Evolutionary conservation across 2,113 vertebrate genomes (phyloP), one percentile per base, ranked within the genome.

Genomic region (Chloropsis hardwickii): DNA sequence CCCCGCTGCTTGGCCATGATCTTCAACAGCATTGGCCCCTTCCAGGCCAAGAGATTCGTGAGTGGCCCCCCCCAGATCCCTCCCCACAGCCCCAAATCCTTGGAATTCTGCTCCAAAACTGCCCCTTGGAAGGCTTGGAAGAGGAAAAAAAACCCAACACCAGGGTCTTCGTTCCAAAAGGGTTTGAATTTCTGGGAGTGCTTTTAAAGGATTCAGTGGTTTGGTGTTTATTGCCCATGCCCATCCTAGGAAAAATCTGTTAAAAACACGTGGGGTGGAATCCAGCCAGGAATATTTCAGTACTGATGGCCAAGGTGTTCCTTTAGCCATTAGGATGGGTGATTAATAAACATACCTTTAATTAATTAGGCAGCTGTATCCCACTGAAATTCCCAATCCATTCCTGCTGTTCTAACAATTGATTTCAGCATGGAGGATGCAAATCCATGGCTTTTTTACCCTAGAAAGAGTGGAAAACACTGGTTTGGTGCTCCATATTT

Each of bases 1-100:
- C 99, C 99, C 5, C 99, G 99, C 4, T 99, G 98, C 44, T 96
- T 99, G 28, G 98, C 99, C 95, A 99, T 99, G 99, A 98, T 99
- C 80, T 99, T 99, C 86, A 99, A 99, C 97, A 99, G 98, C 86
- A 98, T 99, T 21, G 98, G 98, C 15, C 97, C 98, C 0, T 99
- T 98, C 94, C 99, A 99, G 97, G 99, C 99, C 72, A 99, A 99
- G 94, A 96, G 99, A 98, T 99, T 98, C 42, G 99, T 99, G 98
- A 98, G 97, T 98, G 33, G 3, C 6, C 70, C 85, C 35, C 8
- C 50, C n/a, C n/a, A n/a, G 4, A 11, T 6, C 19, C 53, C 53
- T 54, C 57, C 29, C 60, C 37, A 14, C 73, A 27, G 39, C 35
- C 65, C 79, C 31, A 21, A 28, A 72, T 42, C 67, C 58, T 12